A percentile compares a stretch with the other conserved stretches of the same genome.
Evolutionary conservation across 2,797 vertebrate species (phyloP).

Genomic region (Chrysocyon brachyurus): DNA sequence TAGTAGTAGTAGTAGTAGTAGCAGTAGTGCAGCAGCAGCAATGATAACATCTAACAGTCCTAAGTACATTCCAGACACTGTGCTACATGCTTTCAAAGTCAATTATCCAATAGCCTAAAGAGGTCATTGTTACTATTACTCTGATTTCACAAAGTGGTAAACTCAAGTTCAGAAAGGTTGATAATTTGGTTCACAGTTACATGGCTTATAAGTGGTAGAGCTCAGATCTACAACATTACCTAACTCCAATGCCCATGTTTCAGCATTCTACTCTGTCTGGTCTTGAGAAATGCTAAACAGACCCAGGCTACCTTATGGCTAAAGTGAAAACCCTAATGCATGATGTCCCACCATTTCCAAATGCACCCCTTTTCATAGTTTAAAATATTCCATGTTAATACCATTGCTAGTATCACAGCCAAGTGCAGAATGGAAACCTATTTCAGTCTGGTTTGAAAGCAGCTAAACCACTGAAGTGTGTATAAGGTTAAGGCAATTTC

Average conservation of each 20-base stretch:
- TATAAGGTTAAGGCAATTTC: not conserved
- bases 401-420: not conserved
- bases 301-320: not conserved
- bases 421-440: not conserved
- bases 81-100: not conserved
- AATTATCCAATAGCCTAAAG: not conserved
- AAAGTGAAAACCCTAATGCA: not conserved
- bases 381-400: not conserved
- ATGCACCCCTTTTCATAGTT: not conserved
- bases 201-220: not conserved
- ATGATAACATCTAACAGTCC: no score
- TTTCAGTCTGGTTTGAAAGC: not conserved
- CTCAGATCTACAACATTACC: not conserved
- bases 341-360: not conserved
- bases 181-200: not conserved
- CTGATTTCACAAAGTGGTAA: not conserved
- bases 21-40: no score
- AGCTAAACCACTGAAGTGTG: not conserved
- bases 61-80: not conserved
- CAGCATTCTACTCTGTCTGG: not conserved
- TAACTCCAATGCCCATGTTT: not conserved
- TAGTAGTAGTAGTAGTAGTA: no score
- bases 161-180: not conserved
- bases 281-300: slow-evolving; percentile 10
- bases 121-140: not conserved